These are phyloP conservation scores for Tuta absoluta DNA, from an alignment of 2,888 invertebrate species.

Conservation along the genomic window DNA sequence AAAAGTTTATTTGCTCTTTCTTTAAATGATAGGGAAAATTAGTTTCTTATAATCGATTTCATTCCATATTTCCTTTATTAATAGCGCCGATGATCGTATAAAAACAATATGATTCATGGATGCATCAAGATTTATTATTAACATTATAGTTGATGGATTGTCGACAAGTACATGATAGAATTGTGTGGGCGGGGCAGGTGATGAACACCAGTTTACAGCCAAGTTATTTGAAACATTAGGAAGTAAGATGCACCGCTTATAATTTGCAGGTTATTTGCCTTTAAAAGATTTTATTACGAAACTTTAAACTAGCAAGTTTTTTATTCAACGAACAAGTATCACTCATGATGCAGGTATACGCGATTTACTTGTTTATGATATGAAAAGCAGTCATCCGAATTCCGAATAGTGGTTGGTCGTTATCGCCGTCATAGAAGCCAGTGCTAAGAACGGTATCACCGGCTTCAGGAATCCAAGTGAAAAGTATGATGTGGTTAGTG, in stretches of 20 bases:
- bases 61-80: not conserved
- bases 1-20: too few species aligned
- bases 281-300: not conserved
- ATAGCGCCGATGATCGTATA: not conserved
- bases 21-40: too few species aligned
- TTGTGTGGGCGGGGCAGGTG: slow-evolving; percentile 2
- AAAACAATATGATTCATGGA: slow-evolving; percentile 7
- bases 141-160: slow-evolving; percentile 13
- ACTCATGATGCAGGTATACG: too few species aligned
- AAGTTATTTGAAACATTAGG: slow-evolving; percentile 17
- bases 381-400: too few species aligned
- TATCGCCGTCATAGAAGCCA: too few species aligned
- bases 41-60: not conserved
- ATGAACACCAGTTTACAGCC: slow-evolving; percentile 2
- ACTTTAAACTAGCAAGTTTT: too few species aligned
- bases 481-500: too few species aligned
- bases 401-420: too few species aligned
- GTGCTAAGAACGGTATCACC: too few species aligned
- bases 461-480: too few species aligned
- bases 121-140: slow-evolving; percentile 3
- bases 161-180: slow-evolving; percentile 17
- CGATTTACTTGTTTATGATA: too few species aligned
- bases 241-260: not conserved
- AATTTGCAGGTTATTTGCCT: not conserved
- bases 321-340: too few species aligned